Evolutionary conservation across 2,113 vertebrate species (phyloP).

Genomic region (Anser brachyrhynchus): DNA sequence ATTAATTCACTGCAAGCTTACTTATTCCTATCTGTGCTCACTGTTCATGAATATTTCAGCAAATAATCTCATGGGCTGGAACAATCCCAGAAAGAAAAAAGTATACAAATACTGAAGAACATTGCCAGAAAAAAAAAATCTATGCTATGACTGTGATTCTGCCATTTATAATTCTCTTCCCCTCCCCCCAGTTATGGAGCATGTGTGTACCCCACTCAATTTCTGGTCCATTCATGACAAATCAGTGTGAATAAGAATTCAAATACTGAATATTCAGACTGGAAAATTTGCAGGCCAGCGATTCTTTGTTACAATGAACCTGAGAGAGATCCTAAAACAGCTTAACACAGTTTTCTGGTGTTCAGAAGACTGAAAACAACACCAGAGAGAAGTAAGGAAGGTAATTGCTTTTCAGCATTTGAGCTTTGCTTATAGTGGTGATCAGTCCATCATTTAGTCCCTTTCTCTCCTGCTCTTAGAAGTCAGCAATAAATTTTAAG

Average conservation of each 20-base stretch:
- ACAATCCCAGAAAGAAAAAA: neutral
- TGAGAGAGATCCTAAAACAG: neutral
- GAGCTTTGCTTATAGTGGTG: neutral
- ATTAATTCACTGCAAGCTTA: neutral
- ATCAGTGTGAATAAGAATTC: neutral
- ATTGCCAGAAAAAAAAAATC: rapidly evolving
- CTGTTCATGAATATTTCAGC: neutral
- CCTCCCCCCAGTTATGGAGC: neutral
- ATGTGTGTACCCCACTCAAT: neutral
- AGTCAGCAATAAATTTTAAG: neutral
- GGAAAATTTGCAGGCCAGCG: neutral
- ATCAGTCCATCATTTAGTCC: neutral
- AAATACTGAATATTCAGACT: neutral
- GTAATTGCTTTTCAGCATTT: neutral
- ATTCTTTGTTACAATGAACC: neutral
- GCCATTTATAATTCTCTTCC: neutral
- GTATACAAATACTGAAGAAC: neutral
- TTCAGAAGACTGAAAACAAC: neutral
- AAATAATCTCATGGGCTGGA: neutral
- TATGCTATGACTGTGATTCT: neutral
- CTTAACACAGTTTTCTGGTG: neutral
- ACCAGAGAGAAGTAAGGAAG: neutral
- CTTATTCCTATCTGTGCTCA: neutral
- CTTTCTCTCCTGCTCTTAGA: neutral
- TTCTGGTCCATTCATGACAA: neutral